Conservation (phyloP, 2,888 invertebrate genomes). For the Athetis lepigone region DNA sequence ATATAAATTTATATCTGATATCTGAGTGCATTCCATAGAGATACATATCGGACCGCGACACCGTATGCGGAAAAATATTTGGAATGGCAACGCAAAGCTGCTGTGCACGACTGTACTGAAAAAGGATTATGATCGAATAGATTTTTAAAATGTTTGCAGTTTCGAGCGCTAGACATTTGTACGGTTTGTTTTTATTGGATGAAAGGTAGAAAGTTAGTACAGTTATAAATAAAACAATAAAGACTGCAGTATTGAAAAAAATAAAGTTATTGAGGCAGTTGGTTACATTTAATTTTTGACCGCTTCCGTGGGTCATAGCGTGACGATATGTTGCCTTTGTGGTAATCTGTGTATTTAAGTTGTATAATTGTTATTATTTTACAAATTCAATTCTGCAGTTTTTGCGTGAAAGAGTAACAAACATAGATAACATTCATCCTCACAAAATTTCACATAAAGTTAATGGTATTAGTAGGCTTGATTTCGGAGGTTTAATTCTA, state of each 20-base stretch:
- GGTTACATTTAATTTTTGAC: too few relatives aligned
- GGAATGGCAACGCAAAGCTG: slow-evolving; percentile 48
- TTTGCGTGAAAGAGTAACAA: too few relatives aligned
- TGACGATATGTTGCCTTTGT: too few relatives aligned
- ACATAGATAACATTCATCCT: too few relatives aligned
- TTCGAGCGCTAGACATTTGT: slow-evolving; percentile 27
- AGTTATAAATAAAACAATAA: slow-evolving; percentile 10
- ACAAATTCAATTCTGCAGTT: too few relatives aligned
- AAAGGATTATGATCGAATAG: slow-evolving; percentile 56
- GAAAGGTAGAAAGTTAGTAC: slow-evolving; percentile 24
- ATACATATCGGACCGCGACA: slow-evolving; percentile 56
- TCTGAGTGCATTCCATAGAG: slow-evolving; percentile 60
- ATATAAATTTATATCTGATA: slow-evolving; percentile 69
- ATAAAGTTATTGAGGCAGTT: not conserved
- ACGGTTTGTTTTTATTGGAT: slow-evolving; percentile 31
- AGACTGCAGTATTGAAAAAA: not conserved
- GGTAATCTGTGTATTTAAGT: too few relatives aligned
- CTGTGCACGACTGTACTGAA: slow-evolving; percentile 46
- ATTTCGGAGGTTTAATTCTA: too few relatives aligned
- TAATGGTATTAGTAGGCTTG: too few relatives aligned
- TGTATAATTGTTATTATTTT: too few relatives aligned
- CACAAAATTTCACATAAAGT: too few relatives aligned
- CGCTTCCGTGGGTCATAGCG: too few relatives aligned
- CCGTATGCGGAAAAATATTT: slow-evolving; percentile 63
- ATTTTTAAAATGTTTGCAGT: slow-evolving; percentile 52